Conservation (phyloP, 2,797 vertebrate species). For the Corythornis leucogaster region DNA sequence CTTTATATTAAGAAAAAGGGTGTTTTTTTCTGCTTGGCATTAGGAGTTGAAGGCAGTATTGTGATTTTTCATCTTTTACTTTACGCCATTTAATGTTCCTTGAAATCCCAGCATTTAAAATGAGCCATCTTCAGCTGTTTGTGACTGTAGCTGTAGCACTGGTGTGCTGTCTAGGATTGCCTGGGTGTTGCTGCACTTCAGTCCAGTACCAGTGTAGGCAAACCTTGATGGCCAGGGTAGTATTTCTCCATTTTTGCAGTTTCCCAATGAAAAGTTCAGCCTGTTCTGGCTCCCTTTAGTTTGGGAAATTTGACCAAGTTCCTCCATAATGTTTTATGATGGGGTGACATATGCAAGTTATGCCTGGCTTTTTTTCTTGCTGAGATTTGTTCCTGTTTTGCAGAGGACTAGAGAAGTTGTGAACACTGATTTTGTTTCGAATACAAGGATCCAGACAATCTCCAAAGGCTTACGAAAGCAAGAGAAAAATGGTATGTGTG, state of each 20-base stretch:
- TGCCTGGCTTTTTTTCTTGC: neutral
- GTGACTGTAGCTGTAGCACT: neutral
- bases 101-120: neutral
- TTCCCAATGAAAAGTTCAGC: neutral
- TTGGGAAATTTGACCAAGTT: neutral
- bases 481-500: conserved; percentile 76
- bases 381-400: conserved; percentile 33
- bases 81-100: neutral
- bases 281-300: neutral
- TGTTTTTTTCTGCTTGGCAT: neutral
- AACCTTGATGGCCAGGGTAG: neutral
- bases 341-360: neutral
- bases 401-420: conserved; percentile 86
- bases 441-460: conserved; percentile 77
- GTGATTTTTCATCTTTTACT: neutral
- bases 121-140: neutral
- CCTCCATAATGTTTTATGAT: neutral
- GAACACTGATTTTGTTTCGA: conserved; percentile 38
- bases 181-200: neutral
- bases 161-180: neutral
- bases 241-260: neutral
- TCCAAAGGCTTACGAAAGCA: conserved; percentile 61
- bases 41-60: neutral
- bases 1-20: neutral
- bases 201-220: neutral